phyloP scores from a whole-genome alignment of 2,888 invertebrate species.

The Apotomis capreana region DNA sequence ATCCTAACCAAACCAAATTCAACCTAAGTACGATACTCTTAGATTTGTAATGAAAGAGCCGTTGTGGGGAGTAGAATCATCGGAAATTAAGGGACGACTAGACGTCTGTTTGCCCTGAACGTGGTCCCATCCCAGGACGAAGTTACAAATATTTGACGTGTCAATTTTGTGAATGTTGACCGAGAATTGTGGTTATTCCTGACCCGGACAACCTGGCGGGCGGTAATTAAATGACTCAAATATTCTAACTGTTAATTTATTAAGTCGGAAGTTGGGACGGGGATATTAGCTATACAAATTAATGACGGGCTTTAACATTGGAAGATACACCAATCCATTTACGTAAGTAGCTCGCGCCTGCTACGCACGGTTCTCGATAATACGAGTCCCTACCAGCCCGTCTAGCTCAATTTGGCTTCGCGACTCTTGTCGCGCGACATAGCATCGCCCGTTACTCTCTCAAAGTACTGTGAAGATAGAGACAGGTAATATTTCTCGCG shows the following conservation, averaged over 20 bases:
- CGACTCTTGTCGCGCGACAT: no score
- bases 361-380: slow-evolving; percentile 30
- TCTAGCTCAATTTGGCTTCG: no score
- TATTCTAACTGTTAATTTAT: slow-evolving; percentile 78
- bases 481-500: no score
- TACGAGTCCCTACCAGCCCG: no score
- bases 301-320: slow-evolving; percentile 47
- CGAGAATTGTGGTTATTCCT: slow-evolving; percentile 82
- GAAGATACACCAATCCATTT: slow-evolving; percentile 42
- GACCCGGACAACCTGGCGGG: slow-evolving; percentile 74
- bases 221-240: slow-evolving; percentile 81
- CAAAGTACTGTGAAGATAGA: no score
- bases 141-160: slow-evolving; percentile 85
- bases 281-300: slow-evolving; percentile 61
- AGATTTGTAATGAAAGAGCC: slow-evolving; percentile 58
- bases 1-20: slow-evolving; percentile 62
- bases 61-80: slow-evolving; percentile 70
- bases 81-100: slow-evolving; percentile 83
- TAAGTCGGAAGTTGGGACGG: slow-evolving; percentile 55
- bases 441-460: no score
- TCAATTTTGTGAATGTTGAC: slow-evolving; percentile 84
- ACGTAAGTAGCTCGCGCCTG: slow-evolving; percentile 37
- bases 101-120: slow-evolving; percentile 83
- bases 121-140: slow-evolving; percentile 83
- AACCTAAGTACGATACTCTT: slow-evolving; percentile 57